Conservation (phyloP, 2,888 invertebrate genomes). For the Glaucopsyche alexis region DNA sequence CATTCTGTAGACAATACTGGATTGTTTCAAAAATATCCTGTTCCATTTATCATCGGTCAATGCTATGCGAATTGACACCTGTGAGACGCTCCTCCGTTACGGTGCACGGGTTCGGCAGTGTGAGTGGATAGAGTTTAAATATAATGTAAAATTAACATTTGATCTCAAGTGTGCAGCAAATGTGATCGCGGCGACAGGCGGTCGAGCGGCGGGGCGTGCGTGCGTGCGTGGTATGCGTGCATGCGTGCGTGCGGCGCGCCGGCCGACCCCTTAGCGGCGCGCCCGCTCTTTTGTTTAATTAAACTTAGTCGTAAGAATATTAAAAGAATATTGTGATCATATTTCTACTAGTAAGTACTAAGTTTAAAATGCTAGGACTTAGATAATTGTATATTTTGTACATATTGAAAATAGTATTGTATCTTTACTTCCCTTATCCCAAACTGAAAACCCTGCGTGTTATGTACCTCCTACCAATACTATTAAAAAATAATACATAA, state of each 20-base stretch:
- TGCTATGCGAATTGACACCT: not conserved
- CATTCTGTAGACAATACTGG: not conserved
- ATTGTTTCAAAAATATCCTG: not conserved
- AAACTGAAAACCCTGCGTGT: conserved; percentile 80
- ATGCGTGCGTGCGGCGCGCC: not conserved
- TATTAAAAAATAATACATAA: conserved; percentile 81
- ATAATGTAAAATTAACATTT: conserved; percentile 77
- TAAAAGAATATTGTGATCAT: conserved; percentile 78
- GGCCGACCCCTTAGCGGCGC: conserved; percentile 46
- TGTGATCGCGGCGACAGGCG: conserved; percentile 68
- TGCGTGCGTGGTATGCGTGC: not conserved
- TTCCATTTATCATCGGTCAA: not conserved
- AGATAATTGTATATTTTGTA: conserved; percentile 80
- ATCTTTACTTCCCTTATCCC: conserved; percentile 79
- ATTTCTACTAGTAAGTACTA: conserved; percentile 65
- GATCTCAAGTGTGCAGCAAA: conserved; percentile 80
- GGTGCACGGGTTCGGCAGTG: conserved; percentile 46
- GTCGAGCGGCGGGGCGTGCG: conserved; percentile 55
- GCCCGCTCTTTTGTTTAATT: conserved; percentile 52
- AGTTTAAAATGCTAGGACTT: conserved; percentile 71
- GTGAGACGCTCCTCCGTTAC: not conserved
- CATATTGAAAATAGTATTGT: conserved; percentile 81
- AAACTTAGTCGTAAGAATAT: conserved; percentile 69
- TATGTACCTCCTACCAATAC: conserved; percentile 82
- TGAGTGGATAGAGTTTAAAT: conserved; percentile 72